These are phyloP conservation scores for Macrotrachela quadricornifera DNA, from an alignment of 1,140 invertebrate species.

Conservation along the genomic window DNA sequence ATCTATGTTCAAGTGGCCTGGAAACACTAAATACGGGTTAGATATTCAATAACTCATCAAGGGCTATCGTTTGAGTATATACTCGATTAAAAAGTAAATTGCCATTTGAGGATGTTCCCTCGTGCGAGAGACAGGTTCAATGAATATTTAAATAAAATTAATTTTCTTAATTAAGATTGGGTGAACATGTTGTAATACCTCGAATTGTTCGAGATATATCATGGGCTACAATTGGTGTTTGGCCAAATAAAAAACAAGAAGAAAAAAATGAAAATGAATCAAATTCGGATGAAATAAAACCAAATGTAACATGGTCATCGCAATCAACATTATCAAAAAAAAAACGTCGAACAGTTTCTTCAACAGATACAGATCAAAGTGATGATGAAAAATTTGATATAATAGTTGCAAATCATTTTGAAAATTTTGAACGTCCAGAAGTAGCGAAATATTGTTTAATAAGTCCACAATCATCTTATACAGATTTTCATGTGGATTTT, in stretches of 20 bases:
- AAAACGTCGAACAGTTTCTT: too few relatives aligned
- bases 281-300: constrained; percentile 5
- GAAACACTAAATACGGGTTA: too few relatives aligned
- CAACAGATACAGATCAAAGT: constrained; percentile 16
- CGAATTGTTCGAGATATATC: constrained; percentile 50
- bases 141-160: neutral
- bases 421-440: constrained; percentile 38
- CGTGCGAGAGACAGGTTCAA: too few relatives aligned
- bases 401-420: constrained; percentile 28
- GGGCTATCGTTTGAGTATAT: too few relatives aligned
- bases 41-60: too few relatives aligned
- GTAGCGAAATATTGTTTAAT: constrained; percentile 79
- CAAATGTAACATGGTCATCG: too few relatives aligned
- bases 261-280: constrained; percentile 20
- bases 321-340: too few relatives aligned
- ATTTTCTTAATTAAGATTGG: constrained; percentile 37
- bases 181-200: constrained; percentile 50
- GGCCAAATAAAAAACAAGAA: constrained; percentile 34
- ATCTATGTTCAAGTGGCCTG: too few relatives aligned
- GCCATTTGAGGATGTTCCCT: too few relatives aligned
- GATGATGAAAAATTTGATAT: constrained; percentile 22
- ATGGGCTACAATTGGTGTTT: constrained; percentile 48
- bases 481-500: constrained; percentile 85
- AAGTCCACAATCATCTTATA: constrained; percentile 62
- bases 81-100: too few relatives aligned